phyloP scores from a whole-genome alignment of 2,797 vertebrate genomes.

The Pangasius larnaudii region DNA sequence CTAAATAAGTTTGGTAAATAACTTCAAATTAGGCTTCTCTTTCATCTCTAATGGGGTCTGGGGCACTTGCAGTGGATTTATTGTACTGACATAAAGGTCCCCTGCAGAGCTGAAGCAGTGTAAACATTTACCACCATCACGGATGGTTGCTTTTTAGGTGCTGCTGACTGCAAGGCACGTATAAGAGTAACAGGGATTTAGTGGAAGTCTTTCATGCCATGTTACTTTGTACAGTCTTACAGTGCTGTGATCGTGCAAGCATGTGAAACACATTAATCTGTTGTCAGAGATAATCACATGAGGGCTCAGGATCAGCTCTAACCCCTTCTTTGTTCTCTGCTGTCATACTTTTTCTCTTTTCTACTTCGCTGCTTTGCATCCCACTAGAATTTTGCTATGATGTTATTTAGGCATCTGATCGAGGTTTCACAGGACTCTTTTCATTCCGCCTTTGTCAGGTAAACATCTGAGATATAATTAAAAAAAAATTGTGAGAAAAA shows the following conservation, averaged over 20 bases:
- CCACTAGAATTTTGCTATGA: neutral
- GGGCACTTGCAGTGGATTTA: conserved; percentile 19
- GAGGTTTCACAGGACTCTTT: neutral
- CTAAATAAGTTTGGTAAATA: neutral
- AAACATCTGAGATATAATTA: neutral
- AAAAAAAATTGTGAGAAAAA: neutral
- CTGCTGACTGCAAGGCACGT: conserved; percentile 19
- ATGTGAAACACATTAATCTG: conserved; percentile 42
- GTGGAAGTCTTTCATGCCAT: conserved; percentile 12
- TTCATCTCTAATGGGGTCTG: conserved; percentile 25
- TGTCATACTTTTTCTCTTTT: conserved; percentile 54
- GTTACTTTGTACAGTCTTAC: conserved; percentile 25
- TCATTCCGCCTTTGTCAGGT: neutral
- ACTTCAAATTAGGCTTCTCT: conserved; percentile 2
- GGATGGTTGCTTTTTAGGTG: conserved; percentile 40
- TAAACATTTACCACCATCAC: conserved; percentile 65
- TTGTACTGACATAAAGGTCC: conserved; percentile 50
- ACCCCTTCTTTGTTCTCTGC: conserved; percentile 50
- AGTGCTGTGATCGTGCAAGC: conserved; percentile 47
- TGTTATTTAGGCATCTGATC: neutral
- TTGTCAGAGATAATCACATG: conserved; percentile 56
- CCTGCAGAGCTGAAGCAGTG: conserved; percentile 62
- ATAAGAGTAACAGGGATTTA: neutral
- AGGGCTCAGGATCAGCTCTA: conserved; percentile 45
- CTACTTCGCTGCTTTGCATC: conserved; percentile 38